Evolutionary conservation across 2,113 vertebrate species (phyloP).

Genomic region (Corapipo altera): DNA sequence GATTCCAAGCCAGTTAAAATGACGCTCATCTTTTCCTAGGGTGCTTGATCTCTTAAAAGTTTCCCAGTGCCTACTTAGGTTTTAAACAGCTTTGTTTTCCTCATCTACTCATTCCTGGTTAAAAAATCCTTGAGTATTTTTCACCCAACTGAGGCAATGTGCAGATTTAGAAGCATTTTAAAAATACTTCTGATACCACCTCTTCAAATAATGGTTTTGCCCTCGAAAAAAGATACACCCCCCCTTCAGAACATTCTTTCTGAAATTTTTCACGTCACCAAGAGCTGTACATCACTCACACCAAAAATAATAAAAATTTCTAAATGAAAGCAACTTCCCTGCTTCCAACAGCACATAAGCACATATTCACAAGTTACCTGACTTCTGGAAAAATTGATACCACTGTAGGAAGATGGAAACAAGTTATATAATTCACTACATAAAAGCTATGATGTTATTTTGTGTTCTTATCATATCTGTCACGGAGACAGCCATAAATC

Average conservation of each 20-base stretch:
- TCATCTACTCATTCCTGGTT: not conserved
- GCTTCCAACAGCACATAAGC: not conserved
- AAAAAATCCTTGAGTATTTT: not conserved
- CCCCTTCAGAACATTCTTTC: not conserved
- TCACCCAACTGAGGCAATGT: not conserved
- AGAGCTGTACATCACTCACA: not conserved
- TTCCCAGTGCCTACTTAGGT: not conserved
- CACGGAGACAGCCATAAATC: not conserved
- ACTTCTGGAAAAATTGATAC: not conserved
- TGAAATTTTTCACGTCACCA: not conserved
- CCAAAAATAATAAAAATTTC: not conserved
- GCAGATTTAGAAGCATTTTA: not conserved
- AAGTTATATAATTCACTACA: not conserved
- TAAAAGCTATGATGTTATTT: not conserved
- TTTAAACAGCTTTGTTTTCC: not conserved
- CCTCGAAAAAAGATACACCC: not conserved
- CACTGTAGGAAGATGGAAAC: not conserved
- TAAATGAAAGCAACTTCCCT: not conserved
- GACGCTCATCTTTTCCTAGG: not conserved
- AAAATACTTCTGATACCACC: not conserved
- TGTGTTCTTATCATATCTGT: not conserved
- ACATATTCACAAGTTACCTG: not conserved
- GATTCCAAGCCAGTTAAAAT: not conserved
- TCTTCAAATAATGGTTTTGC: not conserved
- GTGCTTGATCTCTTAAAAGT: not conserved